A percentile compares a stretch with the other conserved stretches of the same genome.
These are phyloP conservation scores for Chionis minor DNA, from an alignment of 2,113 vertebrate species.

Conservation along the genomic window DNA sequence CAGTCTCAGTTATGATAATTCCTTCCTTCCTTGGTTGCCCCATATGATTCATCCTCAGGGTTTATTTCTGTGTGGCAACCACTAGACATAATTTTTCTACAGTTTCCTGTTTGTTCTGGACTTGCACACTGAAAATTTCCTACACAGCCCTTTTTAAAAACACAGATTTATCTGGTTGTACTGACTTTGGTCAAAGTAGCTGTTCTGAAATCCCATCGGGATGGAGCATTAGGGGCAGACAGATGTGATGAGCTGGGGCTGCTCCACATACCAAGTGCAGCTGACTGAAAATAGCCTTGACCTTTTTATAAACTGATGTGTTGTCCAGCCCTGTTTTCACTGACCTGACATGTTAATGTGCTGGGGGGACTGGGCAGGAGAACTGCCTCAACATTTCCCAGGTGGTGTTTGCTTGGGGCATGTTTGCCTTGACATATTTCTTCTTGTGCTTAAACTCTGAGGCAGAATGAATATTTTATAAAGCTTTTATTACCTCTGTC, in stretches of 20 bases:
- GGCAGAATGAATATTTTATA: not conserved
- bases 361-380: not conserved
- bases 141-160: not conserved
- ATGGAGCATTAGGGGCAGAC: not conserved
- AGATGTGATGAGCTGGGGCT: not conserved
- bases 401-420: not conserved
- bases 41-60: not conserved
- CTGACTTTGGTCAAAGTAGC: not conserved
- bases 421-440: not conserved
- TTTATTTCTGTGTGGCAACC: not conserved
- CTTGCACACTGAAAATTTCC: not conserved
- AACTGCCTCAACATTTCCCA: not conserved
- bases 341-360: not conserved
- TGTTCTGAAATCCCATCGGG: not conserved
- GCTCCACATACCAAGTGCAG: not conserved
- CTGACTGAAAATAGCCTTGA: conserved; percentile 20
- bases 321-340: not conserved
- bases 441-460: not conserved
- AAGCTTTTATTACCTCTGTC: not conserved
- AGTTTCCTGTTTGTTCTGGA: conserved; percentile 17
- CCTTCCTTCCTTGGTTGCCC: not conserved
- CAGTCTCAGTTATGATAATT: not conserved
- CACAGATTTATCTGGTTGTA: not conserved
- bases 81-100: not conserved
- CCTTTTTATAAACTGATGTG: not conserved